These are phyloP conservation scores for Caradrina kadenii DNA, from an alignment of 2,888 invertebrate species.

Conservation along the genomic window DNA sequence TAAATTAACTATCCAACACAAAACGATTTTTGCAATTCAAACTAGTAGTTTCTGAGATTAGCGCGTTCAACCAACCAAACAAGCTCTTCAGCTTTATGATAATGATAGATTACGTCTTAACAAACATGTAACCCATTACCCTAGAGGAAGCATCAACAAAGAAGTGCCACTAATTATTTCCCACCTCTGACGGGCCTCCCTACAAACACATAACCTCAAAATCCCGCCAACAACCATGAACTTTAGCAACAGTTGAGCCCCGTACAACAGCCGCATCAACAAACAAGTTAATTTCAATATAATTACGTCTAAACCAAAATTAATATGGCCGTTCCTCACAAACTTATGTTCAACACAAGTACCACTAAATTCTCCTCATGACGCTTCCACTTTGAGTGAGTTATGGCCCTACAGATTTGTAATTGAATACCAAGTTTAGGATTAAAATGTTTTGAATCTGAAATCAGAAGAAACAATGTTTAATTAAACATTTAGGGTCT, in stretches of 20 bases:
- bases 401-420: constrained; percentile 37
- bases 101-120: too few species aligned
- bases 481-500: constrained; percentile 36
- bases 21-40: too few species aligned
- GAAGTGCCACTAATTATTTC: constrained; percentile 16
- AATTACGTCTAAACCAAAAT: constrained; percentile 63
- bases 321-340: constrained; percentile 63
- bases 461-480: constrained; percentile 42
- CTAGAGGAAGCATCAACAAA: neutral
- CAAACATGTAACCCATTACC: neutral
- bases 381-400: constrained; percentile 43
- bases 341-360: constrained; percentile 52
- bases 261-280: constrained; percentile 32
- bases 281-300: constrained; percentile 63
- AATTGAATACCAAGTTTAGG: constrained; percentile 39
- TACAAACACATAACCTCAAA: constrained; percentile 7
- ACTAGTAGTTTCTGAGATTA: too few species aligned
- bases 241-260: constrained; percentile 31
- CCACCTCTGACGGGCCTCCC: constrained; percentile 1
- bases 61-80: too few species aligned
- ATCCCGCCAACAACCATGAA: constrained; percentile 30
- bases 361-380: constrained; percentile 45
- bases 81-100: too few species aligned
- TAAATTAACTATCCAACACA: too few species aligned
- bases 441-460: constrained; percentile 44